Percentiles rank a stretch among this genome's conserved stretches.
Conservation (phyloP, 2,797 vertebrate genomes). For the Rhabdophis nuchalis region DNA sequence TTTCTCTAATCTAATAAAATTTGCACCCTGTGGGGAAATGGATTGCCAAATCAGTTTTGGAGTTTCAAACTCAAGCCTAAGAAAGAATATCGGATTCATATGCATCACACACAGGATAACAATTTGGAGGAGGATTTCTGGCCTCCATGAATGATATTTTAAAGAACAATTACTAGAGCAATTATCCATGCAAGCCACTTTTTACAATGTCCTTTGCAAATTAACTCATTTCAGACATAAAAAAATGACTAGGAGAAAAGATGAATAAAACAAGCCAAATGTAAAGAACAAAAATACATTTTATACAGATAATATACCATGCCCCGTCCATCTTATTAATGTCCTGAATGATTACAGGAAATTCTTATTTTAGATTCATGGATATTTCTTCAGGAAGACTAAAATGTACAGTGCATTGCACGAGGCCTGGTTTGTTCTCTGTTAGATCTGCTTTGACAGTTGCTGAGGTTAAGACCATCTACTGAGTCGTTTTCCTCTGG, state of each 20-base stretch:
- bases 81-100: constrained; percentile 55
- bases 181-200: constrained; percentile 55
- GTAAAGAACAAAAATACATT: constrained; percentile 31
- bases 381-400: constrained; percentile 30
- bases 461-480: not conserved
- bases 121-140: constrained; percentile 43
- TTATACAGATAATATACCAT: not conserved
- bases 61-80: constrained; percentile 48
- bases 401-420: not conserved
- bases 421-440: not conserved
- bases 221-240: constrained; percentile 34
- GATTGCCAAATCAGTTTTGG: constrained; percentile 61
- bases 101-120: constrained; percentile 11
- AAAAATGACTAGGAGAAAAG: constrained; percentile 48
- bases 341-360: not conserved
- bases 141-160: constrained; percentile 33
- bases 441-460: not conserved
- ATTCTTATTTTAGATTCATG: constrained; percentile 2
- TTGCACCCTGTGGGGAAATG: constrained; percentile 40
- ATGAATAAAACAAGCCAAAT: constrained; percentile 35
- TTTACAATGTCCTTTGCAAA: constrained; percentile 52
- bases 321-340: constrained; percentile 28
- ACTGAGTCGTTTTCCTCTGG: not conserved
- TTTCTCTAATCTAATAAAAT: constrained; percentile 62
- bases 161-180: constrained; percentile 49